Evolutionary conservation across 2,888 invertebrate species (phyloP), one percentile per base, ranked within the genome.

Genomic region (Harmothoe impar): DNA sequence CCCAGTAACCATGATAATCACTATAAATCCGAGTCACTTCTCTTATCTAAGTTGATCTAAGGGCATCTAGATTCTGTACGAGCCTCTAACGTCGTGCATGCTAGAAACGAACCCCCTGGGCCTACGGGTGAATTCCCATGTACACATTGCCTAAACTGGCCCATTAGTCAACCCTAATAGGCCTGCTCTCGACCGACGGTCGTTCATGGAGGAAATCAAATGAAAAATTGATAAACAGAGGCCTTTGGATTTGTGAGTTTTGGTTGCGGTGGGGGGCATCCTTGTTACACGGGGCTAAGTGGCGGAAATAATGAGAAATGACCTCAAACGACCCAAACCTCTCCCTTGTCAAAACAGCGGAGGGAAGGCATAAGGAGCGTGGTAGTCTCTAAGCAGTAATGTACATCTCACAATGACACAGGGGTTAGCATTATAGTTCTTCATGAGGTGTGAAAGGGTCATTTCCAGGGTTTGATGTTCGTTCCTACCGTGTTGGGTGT

Each of bases 371-470:
- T n/a, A 72, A 23, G n/a, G 62, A 62, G 23, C 62, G 20, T 62
- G 23, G 62, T 15, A 20, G 20, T n/a, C 62, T 20, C 81, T 81
- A 43, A 43, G 81, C 35, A 43, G 35, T 35, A 81, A 35, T 43
- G 81, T 43, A 81, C 17, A 81, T 23, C 43, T 81, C 7, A 81
- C 81, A 81, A 81, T 35, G 81, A 25, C 33, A 81, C 81, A 35
- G 81, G 81, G 43, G 35, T 15, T 23, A 81, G 81, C n/a, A 81
- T 81, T 81, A 81, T 81, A 20, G 20, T 81, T 17, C 33, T 81
- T 81, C 81, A 81, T 81, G 81, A 81, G 81, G 81, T 81, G 81
- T 81, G 81, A 81, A 81, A 81, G 25, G 81, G 81, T 43, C 81
- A 81, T 81, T 81, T 81, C 35, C 35, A 15, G 5, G 81, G 81